Evolutionary conservation across 2,888 invertebrate genomes (phyloP).

Genomic region (Julus scandinavius): DNA sequence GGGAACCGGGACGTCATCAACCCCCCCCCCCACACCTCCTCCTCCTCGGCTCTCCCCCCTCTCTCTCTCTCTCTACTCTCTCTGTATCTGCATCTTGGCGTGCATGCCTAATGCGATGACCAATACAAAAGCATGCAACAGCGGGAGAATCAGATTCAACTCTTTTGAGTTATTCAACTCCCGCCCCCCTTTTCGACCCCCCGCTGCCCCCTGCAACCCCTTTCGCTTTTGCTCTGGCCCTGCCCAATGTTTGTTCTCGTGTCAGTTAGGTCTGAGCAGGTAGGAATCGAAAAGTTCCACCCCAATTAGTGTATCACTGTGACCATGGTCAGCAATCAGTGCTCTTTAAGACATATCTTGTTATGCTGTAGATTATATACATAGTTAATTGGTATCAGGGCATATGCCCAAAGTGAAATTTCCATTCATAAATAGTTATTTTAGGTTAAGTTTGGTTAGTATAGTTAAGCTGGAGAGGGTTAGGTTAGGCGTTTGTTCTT

Average conservation of each 20-base stretch:
- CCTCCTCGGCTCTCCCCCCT: too few species aligned
- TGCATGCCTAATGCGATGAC: conserved; percentile 46
- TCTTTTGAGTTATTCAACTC: conserved; percentile 46
- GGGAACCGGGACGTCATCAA: not conserved
- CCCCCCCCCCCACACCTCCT: not conserved
- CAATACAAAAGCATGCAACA: conserved; percentile 45
- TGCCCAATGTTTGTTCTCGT: conserved; percentile 45
- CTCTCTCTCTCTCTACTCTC: too few species aligned
- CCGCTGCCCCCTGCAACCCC: not conserved
- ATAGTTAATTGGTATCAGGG: too few species aligned
- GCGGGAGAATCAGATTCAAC: conserved; percentile 46
- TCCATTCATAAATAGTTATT: too few species aligned
- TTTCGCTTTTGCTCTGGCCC: conserved; percentile 31
- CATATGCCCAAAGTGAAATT: too few species aligned
- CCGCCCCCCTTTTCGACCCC: not conserved
- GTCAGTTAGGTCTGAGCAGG: conserved; percentile 30
- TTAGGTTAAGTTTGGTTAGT: too few species aligned
- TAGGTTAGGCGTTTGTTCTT: too few species aligned
- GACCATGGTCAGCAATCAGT: too few species aligned
- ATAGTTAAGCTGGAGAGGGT: too few species aligned
- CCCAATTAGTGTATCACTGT: not conserved
- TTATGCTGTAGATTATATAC: too few species aligned
- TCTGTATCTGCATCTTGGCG: conserved; percentile 46
- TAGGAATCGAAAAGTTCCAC: conserved; percentile 21
- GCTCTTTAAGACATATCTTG: too few species aligned